Conservation (phyloP, 2,888 invertebrate genomes). For the Hanleya hanleyi region DNA sequence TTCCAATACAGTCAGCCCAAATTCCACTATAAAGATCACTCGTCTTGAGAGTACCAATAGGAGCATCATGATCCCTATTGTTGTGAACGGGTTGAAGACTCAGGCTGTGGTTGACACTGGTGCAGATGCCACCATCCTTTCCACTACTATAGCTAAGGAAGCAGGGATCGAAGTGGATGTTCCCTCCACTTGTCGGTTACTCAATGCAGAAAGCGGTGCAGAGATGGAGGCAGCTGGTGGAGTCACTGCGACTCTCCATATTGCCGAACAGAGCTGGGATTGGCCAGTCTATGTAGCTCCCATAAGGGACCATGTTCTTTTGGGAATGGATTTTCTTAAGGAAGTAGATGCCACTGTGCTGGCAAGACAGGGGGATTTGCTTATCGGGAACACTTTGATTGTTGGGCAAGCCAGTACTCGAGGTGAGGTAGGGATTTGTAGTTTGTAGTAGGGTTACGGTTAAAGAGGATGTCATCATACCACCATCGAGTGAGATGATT, state of each 20-base stretch:
- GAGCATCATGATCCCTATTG: neutral
- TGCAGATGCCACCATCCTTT: neutral
- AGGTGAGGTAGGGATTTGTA: neutral
- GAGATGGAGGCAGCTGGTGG: neutral
- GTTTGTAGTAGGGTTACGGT: too few relatives aligned
- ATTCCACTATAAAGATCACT: too few relatives aligned
- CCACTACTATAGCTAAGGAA: neutral
- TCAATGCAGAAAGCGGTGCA: neutral
- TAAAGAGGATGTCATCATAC: neutral
- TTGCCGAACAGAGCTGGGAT: neutral
- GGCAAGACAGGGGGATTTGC: neutral
- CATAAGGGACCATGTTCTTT: neutral
- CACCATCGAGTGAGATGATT: neutral
- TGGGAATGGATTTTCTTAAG: neutral
- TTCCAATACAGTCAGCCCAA: too few relatives aligned
- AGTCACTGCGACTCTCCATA: neutral
- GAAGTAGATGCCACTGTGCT: neutral
- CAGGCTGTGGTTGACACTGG: neutral
- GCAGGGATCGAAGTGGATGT: neutral
- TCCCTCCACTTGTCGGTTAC: neutral
- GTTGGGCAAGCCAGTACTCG: neutral
- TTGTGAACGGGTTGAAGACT: neutral
- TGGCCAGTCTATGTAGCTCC: neutral
- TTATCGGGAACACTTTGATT: neutral
- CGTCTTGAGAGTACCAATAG: neutral